phyloP scores from a whole-genome alignment of 1,140 invertebrate genomes.

The Coptotermes formosanus region DNA sequence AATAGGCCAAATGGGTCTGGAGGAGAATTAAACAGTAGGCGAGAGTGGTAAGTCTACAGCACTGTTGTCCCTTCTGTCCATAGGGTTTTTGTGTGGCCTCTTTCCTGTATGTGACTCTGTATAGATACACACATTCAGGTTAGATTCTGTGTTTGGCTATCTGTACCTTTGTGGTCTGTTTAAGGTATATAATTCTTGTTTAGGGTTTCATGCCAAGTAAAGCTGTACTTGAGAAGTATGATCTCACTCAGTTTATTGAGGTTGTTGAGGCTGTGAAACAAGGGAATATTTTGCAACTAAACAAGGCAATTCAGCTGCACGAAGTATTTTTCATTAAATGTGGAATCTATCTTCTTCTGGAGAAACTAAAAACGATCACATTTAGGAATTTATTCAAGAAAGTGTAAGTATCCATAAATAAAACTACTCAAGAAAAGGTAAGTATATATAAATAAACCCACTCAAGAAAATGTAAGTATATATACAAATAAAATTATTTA shows the following conservation, averaged over 20 bases:
- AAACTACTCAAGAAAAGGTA: no score
- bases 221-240: constrained; percentile 81
- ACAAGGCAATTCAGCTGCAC: constrained; percentile 79
- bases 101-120: no score
- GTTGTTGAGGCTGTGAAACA: constrained; percentile 82
- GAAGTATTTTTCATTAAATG: constrained; percentile 92
- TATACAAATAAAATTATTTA: neutral
- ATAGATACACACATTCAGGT: no score
- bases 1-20: no score
- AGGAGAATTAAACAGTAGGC: no score
- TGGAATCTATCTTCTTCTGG: constrained; percentile 95
- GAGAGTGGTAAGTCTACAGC: no score
- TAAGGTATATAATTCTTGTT: constrained; percentile 29
- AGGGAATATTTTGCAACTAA: constrained; percentile 84
- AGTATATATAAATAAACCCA: neutral
- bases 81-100: no score
- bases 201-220: constrained; percentile 83
- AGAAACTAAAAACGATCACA: constrained; percentile 92
- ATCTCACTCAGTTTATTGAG: constrained; percentile 87
- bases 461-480: no score
- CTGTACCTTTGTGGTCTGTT: neutral
- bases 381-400: constrained; percentile 97
- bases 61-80: no score
- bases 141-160: no score
- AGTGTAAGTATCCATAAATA: constrained; percentile 61